Evolutionary conservation across 2,797 vertebrate genomes (phyloP).

Genomic region (Lemur catta): DNA sequence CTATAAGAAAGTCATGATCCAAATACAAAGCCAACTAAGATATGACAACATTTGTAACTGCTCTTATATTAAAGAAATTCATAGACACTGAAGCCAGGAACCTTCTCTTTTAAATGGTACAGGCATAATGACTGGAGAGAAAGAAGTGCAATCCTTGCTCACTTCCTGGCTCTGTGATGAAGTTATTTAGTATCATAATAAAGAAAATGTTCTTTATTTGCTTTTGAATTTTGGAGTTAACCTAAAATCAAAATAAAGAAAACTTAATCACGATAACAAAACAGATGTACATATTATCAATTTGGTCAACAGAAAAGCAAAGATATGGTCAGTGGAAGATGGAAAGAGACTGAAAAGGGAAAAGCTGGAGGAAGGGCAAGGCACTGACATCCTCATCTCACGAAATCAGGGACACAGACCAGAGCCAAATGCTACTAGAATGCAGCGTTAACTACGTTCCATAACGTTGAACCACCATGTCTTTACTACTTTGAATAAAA

Average conservation of each 20-base stretch:
- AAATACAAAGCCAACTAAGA: not conserved
- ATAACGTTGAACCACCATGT: not conserved
- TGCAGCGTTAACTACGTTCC: not conserved
- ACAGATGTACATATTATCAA: not conserved
- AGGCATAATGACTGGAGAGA: not conserved
- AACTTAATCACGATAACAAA: not conserved
- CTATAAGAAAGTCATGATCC: not conserved
- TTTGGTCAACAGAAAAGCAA: not conserved
- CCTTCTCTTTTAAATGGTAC: not conserved
- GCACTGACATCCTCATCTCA: not conserved
- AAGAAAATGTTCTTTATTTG: not conserved
- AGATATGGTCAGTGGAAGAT: not conserved
- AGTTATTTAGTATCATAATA: not conserved
- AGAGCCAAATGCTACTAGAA: not conserved
- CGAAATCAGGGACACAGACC: not conserved
- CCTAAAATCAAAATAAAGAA: slow-evolving; percentile 29
- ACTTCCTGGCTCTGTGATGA: not conserved
- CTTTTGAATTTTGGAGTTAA: not conserved
- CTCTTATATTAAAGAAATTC: not conserved
- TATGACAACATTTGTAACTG: not conserved
- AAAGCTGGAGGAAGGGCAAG: not conserved
- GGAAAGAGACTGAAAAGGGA: not conserved
- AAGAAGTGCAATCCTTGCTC: not conserved
- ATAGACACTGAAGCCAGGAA: not conserved
- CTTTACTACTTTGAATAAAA: not conserved